A percentile compares a stretch with the other conserved stretches of the same genome.
phyloP scores from a whole-genome alignment of 2,113 vertebrate genomes.

The Nycticryphes semicollaris region DNA sequence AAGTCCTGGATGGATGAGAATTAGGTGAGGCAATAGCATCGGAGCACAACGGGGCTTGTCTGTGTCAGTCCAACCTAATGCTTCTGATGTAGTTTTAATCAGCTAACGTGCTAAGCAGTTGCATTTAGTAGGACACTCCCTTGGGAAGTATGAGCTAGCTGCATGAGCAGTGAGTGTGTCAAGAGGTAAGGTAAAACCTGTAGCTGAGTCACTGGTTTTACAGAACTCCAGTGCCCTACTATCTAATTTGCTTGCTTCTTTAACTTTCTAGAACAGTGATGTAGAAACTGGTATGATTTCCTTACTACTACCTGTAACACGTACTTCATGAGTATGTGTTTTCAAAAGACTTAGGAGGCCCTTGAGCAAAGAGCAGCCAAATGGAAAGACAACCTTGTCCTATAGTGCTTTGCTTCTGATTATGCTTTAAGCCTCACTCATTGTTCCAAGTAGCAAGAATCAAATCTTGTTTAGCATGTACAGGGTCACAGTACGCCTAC shows the following conservation, averaged over 20 bases:
- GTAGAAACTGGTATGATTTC: not conserved
- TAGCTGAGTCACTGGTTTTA: not conserved
- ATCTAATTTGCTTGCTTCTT: not conserved
- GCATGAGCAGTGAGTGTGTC: not conserved
- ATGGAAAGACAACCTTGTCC: not conserved
- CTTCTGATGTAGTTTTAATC: not conserved
- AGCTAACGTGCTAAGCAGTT: not conserved
- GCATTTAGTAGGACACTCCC: not conserved
- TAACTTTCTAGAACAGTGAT: not conserved
- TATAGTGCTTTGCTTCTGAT: not conserved
- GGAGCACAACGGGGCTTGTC: accelerated
- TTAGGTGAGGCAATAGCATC: not conserved
- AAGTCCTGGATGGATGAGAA: not conserved
- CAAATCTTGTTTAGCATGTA: not conserved
- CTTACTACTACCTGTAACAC: not conserved
- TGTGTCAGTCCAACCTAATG: not conserved
- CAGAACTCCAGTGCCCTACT: not conserved
- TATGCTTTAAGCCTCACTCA: not conserved
- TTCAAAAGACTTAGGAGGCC: too few relatives aligned
- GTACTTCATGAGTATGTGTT: not conserved
- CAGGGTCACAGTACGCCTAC: not conserved
- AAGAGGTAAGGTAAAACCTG: not conserved
- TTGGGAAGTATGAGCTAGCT: not conserved
- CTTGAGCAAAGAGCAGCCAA: not conserved
- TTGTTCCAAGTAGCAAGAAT: not conserved